A percentile compares a stretch with the other conserved stretches of the same genome.
Evolutionary conservation across 2,888 invertebrate species (phyloP).

Genomic region (Rhingia rostrata): DNA sequence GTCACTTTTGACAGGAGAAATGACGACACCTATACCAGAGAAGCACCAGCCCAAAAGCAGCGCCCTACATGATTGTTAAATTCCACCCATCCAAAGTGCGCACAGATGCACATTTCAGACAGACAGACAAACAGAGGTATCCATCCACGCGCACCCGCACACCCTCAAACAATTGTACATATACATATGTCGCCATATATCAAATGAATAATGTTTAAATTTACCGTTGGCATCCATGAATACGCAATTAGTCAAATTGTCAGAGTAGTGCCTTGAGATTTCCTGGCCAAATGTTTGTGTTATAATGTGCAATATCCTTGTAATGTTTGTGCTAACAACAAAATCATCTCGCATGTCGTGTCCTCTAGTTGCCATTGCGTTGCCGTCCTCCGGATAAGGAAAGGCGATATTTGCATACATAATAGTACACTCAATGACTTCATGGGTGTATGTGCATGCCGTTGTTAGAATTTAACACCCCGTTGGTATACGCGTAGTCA

Average conservation of each 20-base stretch:
- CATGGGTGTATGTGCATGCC: constrained; percentile 5
- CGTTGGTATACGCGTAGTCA: constrained; percentile 10
- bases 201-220: constrained; percentile 70
- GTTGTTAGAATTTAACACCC: constrained; percentile 20
- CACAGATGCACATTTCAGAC: constrained; percentile 26
- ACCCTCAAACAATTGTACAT: neutral
- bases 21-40: constrained; percentile 10
- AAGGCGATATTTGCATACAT: constrained; percentile 45
- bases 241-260: constrained; percentile 73
- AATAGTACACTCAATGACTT: neutral
- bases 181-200: constrained; percentile 10
- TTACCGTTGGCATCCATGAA: constrained; percentile 66
- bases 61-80: constrained; percentile 4
- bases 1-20: constrained; percentile 36
- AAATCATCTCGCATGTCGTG: constrained; percentile 66
- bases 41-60: neutral
- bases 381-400: constrained; percentile 16
- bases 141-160: too few species aligned
- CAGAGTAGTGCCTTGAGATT: constrained; percentile 62
- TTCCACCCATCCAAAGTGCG: constrained; percentile 2
- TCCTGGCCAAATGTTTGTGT: constrained; percentile 59
- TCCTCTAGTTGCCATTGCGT: constrained; percentile 16
- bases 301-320: constrained; percentile 64
- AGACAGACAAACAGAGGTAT: neutral
- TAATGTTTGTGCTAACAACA: constrained; percentile 67